These are phyloP conservation scores for Scytalopus superciliaris DNA, from an alignment of 2,113 vertebrate species.

Conservation along the genomic window DNA sequence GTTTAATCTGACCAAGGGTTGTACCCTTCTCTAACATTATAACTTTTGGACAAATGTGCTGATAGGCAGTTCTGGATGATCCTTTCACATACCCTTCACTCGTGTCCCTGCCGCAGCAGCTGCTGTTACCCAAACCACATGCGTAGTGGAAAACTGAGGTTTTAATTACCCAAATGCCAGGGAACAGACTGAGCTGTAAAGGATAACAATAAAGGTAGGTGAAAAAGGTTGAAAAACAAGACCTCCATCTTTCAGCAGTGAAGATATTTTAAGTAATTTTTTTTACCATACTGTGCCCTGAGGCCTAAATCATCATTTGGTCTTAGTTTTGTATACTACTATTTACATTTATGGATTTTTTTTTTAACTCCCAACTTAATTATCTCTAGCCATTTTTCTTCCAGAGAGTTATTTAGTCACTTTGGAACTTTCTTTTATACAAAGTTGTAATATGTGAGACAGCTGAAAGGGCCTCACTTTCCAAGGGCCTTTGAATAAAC, in stretches of 20 bases:
- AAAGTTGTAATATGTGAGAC: not conserved
- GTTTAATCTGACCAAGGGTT: not conserved
- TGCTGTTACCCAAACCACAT: not conserved
- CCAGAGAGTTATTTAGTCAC: not conserved
- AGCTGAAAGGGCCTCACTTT: not conserved
- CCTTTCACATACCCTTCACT: not conserved
- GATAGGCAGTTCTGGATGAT: not conserved
- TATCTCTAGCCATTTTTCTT: not conserved
- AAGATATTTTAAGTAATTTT: not conserved
- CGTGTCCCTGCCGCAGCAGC: rapidly evolving
- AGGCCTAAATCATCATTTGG: not conserved
- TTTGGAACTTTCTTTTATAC: not conserved
- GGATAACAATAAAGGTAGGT: not conserved
- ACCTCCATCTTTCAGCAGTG: not conserved
- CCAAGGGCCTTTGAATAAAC: not conserved
- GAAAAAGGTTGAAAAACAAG: not conserved
- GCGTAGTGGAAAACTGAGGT: not conserved
- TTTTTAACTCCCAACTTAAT: not conserved
- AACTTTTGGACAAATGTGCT: not conserved
- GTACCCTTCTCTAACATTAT: not conserved
- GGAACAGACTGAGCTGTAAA: not conserved
- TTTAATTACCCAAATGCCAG: not conserved
- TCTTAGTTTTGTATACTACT: not conserved
- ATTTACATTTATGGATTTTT: not conserved
- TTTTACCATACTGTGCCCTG: not conserved